A percentile compares a stretch with the other conserved stretches of the same genome.
These are phyloP conservation scores for Melieria crassipennis DNA, from an alignment of 2,888 invertebrate species.

Conservation along the genomic window DNA sequence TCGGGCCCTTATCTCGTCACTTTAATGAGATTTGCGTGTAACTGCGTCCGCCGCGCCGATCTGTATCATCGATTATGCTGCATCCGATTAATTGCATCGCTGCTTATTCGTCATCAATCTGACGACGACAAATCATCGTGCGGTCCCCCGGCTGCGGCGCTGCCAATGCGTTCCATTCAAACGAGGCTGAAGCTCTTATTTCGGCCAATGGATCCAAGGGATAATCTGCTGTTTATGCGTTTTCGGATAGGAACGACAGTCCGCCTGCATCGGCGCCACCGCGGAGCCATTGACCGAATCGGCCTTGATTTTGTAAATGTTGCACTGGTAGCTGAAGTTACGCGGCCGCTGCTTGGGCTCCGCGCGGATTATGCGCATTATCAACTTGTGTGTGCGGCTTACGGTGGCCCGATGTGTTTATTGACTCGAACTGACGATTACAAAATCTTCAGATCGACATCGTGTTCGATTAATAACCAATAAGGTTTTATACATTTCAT, in stretches of 20 bases:
- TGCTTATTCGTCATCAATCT: constrained; percentile 65
- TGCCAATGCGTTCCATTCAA: no score
- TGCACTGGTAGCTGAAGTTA: no score
- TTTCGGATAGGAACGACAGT: no score
- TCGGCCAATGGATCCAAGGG: no score
- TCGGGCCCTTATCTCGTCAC: constrained; percentile 51
- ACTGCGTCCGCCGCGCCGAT: constrained; percentile 63
- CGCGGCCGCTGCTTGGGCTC: no score
- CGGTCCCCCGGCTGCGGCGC: no score
- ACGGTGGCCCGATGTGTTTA: neutral
- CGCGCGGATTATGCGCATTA: no score
- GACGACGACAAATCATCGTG: constrained; percentile 38
- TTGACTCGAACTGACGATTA: constrained; percentile 15
- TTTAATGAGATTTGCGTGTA: constrained; percentile 66
- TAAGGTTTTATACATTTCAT: neutral
- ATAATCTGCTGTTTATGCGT: no score
- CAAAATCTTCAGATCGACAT: neutral
- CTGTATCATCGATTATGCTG: constrained; percentile 56
- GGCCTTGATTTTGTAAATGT: constrained; percentile 44
- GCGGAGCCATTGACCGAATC: constrained; percentile 47
- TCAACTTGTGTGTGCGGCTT: neutral
- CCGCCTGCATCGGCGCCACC: constrained; percentile 20
- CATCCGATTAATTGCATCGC: constrained; percentile 61
- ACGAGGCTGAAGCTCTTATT: no score
- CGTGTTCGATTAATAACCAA: neutral